These are phyloP conservation scores for Halichoeres trimaculatus DNA, from an alignment of 2,113 vertebrate species.

Conservation along the genomic window DNA sequence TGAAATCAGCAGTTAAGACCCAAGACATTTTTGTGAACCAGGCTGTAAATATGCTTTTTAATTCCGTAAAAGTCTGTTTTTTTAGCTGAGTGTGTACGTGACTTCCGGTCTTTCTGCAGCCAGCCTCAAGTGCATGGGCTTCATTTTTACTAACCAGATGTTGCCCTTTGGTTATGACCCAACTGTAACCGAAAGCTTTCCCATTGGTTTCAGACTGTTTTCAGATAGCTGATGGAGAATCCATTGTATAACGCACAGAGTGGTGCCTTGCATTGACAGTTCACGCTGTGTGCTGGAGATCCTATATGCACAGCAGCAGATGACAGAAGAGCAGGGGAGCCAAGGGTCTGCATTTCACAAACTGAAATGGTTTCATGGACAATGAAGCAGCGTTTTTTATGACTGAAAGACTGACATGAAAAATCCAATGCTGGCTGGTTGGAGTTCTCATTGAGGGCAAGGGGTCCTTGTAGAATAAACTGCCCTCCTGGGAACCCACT, in stretches of 20 bases:
- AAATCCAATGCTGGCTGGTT: conserved; percentile 30
- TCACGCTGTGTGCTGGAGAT: conserved; percentile 23
- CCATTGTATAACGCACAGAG: conserved; percentile 24
- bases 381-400: conserved; percentile 68
- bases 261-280: conserved; percentile 24
- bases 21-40: too few species aligned
- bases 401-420: conserved; percentile 45
- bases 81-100: too few species aligned
- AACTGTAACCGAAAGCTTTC: conserved; percentile 47
- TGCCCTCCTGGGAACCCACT: conserved; percentile 33
- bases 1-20: too few species aligned
- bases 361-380: conserved; percentile 63
- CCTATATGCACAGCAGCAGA: conserved; percentile 13
- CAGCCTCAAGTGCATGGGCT: too few species aligned
- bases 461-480: conserved; percentile 59
- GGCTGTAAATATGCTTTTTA: too few species aligned
- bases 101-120: too few species aligned
- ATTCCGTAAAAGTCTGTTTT: too few species aligned
- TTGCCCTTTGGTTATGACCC: too few species aligned
- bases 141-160: too few species aligned
- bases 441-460: conserved; percentile 32
- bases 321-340: conserved; percentile 14
- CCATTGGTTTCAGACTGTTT: conserved; percentile 33
- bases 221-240: conserved; percentile 29
- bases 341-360: conserved; percentile 34